These are phyloP conservation scores for Diplazon laetatorius DNA, from an alignment of 2,888 invertebrate species.

Conservation along the genomic window DNA sequence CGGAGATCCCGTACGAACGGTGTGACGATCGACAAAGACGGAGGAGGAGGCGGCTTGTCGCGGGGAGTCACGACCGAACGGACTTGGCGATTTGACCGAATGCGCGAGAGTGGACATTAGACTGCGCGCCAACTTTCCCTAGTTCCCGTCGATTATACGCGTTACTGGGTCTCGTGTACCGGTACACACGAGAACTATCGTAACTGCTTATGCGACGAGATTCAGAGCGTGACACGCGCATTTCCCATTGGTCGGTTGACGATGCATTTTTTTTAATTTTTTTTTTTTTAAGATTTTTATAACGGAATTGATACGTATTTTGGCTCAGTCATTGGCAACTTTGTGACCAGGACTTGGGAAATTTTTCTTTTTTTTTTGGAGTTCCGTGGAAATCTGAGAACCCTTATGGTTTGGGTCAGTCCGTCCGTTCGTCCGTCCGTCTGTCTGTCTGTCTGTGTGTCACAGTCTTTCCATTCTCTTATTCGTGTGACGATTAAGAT, in stretches of 20 bases:
- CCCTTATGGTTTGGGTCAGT: too few species aligned
- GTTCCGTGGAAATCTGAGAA: too few species aligned
- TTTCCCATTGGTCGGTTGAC: neutral
- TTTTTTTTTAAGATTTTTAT: neutral
- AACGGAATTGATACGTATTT: too few species aligned
- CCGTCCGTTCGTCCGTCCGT: too few species aligned
- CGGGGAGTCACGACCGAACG: neutral
- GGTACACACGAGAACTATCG: neutral
- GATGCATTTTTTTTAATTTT: neutral
- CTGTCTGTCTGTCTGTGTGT: too few species aligned
- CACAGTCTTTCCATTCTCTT: too few species aligned
- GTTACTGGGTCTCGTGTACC: neutral
- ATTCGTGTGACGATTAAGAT: too few species aligned
- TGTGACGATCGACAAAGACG: conserved; percentile 3
- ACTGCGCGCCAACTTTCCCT: conserved; percentile 47
- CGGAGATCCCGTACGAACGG: neutral
- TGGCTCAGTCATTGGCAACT: neutral
- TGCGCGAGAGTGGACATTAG: conserved; percentile 42
- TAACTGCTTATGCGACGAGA: conserved; percentile 11
- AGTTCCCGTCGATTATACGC: neutral
- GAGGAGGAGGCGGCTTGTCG: neutral
- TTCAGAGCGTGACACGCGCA: conserved; percentile 16
- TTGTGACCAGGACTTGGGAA: neutral
- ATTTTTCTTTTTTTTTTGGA: too few species aligned
- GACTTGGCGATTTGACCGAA: conserved; percentile 19